phyloP scores from a whole-genome alignment of 2,113 vertebrate species.

The Lucifuga dentata region DNA sequence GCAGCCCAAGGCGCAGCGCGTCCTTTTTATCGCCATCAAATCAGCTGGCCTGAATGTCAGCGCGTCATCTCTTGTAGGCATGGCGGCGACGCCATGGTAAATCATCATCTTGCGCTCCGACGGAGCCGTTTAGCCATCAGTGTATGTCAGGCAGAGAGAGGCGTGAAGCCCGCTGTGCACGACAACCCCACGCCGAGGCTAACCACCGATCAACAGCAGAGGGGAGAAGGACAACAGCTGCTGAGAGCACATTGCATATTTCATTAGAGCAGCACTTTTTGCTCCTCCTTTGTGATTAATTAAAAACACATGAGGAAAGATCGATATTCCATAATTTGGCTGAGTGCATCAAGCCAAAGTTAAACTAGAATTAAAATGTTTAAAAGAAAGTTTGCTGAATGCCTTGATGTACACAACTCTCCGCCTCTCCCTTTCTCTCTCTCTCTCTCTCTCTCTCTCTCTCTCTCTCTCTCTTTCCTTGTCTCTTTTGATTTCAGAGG shows the following conservation, averaged over 20 bases:
- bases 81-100: slow-evolving; percentile 59
- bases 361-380: slow-evolving; percentile 34
- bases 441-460: neutral
- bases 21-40: slow-evolving; percentile 75
- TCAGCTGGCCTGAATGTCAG: slow-evolving; percentile 68
- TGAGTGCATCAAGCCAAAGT: slow-evolving; percentile 27
- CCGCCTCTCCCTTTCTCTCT: neutral
- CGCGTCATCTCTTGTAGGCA: slow-evolving; percentile 56
- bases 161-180: slow-evolving; percentile 46
- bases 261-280: slow-evolving; percentile 48
- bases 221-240: slow-evolving; percentile 48
- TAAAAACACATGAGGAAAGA: slow-evolving; percentile 65
- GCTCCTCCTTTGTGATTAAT: slow-evolving; percentile 60
- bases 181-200: slow-evolving; percentile 23
- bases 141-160: slow-evolving; percentile 56
- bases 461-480: slow-evolving; percentile 6
- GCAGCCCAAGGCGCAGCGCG: slow-evolving; percentile 55
- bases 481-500: slow-evolving; percentile 81
- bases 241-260: slow-evolving; percentile 48
- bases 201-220: slow-evolving; percentile 50
- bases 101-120: slow-evolving; percentile 68
- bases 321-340: slow-evolving; percentile 67
- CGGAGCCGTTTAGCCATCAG: slow-evolving; percentile 66
- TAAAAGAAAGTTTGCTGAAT: slow-evolving; percentile 43
- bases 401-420: neutral